These are phyloP conservation scores for Neodon shergylaensis DNA, from an alignment of 2,113 vertebrate genomes.

Conservation along the genomic window DNA sequence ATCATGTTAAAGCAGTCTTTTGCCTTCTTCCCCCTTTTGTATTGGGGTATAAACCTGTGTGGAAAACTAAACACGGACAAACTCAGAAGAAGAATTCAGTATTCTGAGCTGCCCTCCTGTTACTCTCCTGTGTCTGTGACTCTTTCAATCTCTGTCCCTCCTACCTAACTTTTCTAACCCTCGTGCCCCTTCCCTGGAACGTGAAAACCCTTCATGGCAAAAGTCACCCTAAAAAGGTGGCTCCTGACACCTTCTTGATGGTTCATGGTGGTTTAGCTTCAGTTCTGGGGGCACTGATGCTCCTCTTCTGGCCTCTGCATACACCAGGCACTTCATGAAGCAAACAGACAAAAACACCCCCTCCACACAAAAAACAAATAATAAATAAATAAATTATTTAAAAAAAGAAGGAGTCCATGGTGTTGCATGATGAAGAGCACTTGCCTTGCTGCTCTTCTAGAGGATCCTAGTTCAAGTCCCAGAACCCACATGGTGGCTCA, in stretches of 20 bases:
- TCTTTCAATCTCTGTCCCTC: no score
- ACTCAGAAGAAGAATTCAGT: no score
- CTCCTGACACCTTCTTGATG: not conserved
- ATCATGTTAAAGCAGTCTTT: no score
- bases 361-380: not conserved
- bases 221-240: no score
- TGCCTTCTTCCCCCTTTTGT: no score
- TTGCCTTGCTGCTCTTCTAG: not conserved
- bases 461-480: not conserved
- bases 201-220: no score
- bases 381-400: not conserved
- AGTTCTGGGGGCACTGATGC: not conserved
- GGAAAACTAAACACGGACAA: no score
- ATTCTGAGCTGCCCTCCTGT: no score
- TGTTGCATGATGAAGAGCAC: not conserved
- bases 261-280: not conserved
- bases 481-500: not conserved
- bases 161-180: no score
- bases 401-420: not conserved
- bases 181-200: no score
- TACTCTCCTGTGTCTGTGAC: no score
- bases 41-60: no score
- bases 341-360: not conserved
- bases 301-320: not conserved
- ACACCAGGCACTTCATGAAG: not conserved